phyloP scores from a whole-genome alignment of 30 jellyfish, hydroid and myxozoan species.

The Chironex yamaguchii region DNA sequence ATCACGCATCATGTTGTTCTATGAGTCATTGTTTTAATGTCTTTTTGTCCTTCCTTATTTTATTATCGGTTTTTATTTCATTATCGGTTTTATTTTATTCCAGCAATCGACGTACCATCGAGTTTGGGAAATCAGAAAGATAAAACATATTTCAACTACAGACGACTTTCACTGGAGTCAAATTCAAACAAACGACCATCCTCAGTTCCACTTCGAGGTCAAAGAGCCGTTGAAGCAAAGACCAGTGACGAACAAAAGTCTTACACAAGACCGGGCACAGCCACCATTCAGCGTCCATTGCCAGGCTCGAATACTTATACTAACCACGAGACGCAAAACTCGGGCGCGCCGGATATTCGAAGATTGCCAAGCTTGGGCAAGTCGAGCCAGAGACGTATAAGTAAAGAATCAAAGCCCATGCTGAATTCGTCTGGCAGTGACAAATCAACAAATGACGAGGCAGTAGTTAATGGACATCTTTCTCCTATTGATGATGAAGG shows the following conservation, averaged over 20 bases:
- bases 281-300: neutral
- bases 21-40: too few species aligned
- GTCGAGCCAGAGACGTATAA: neutral
- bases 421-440: neutral
- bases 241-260: neutral
- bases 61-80: neutral
- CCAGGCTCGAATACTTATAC: neutral
- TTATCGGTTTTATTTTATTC: neutral
- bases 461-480: too few species aligned
- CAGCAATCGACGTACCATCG: conserved; percentile 63
- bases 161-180: neutral
- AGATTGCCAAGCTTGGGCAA: neutral
- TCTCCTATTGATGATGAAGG: too few species aligned
- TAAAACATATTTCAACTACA: neutral
- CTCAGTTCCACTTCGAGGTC: neutral
- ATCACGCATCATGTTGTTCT: too few species aligned
- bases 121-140: neutral
- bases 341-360: neutral
- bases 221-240: neutral
- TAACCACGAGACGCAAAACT: neutral
- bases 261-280: neutral
- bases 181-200: neutral
- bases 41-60: neutral
- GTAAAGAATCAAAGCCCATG: neutral
- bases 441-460: neutral